phyloP scores from a whole-genome alignment of 2,113 vertebrate species.

The Lampris incognitus region DNA sequence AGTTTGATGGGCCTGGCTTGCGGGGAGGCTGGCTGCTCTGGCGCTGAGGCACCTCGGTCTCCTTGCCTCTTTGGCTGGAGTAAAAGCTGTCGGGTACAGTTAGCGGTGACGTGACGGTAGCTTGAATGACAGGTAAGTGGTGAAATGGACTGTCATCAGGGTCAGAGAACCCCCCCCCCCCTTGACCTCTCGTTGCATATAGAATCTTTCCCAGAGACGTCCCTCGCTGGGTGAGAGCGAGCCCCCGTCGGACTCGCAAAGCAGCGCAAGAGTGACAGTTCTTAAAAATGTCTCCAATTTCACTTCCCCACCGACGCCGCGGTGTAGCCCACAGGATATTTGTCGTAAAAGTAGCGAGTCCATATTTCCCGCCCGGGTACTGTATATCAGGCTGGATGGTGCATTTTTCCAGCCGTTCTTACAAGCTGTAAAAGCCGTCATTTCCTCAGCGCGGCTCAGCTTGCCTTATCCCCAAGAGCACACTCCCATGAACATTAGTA shows the following conservation, averaged over 20 bases:
- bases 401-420: constrained; percentile 42
- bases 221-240: constrained; percentile 33
- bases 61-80: neutral
- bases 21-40: constrained; percentile 25
- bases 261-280: constrained; percentile 48
- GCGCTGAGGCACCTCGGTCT: constrained; percentile 29
- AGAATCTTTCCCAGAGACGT: constrained; percentile 32
- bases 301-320: constrained; percentile 32
- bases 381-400: constrained; percentile 24
- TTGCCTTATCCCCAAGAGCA: constrained; percentile 33
- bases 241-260: constrained; percentile 42
- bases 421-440: constrained; percentile 50
- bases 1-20: constrained; percentile 41
- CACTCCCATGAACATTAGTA: constrained; percentile 50
- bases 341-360: constrained; percentile 34
- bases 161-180: constrained; percentile 36
- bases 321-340: constrained; percentile 48
- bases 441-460: constrained; percentile 44
- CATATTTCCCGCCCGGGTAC: constrained; percentile 42
- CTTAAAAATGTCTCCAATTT: constrained; percentile 41
- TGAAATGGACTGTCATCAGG: constrained; percentile 55
- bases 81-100: constrained; percentile 58
- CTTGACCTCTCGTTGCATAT: constrained; percentile 13
- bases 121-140: constrained; percentile 54
- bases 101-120: constrained; percentile 33